Percentiles rank a stretch among this genome's conserved stretches.
Evolutionary conservation across 2,888 invertebrate genomes (phyloP).

Genomic region (Acrocyrtus sp.): DNA sequence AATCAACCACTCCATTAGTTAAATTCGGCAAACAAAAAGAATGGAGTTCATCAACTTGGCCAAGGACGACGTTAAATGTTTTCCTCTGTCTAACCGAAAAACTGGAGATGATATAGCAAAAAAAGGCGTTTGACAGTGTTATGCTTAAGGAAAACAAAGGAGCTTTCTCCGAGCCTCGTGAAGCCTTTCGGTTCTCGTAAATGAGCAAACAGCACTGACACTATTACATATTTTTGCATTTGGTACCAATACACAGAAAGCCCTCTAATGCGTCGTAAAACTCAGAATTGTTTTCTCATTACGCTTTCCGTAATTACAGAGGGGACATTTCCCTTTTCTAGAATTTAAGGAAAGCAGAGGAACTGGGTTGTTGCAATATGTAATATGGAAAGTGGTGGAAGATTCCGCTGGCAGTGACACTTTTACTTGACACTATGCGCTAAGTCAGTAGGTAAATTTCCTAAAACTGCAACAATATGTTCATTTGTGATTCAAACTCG

Average conservation of each 20-base stretch:
- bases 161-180: no score
- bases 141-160: no score
- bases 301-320: neutral
- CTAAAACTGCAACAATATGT: no score
- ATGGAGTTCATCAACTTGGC: conserved; percentile 12
- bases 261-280: neutral
- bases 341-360: neutral
- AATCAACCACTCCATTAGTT: neutral
- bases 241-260: neutral
- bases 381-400: neutral
- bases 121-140: neutral
- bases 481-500: no score
- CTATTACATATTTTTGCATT: neutral
- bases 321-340: neutral
- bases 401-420: no score
- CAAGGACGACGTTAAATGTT: neutral
- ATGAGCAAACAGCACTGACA: neutral
- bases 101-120: neutral
- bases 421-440: no score
- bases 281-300: neutral
- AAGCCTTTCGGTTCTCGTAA: no score
- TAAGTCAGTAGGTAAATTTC: no score
- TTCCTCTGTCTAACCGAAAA: neutral
- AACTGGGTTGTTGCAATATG: neutral
- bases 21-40: neutral